Evolutionary conservation across 2,888 invertebrate genomes (phyloP).

Genomic region (Melieria picta): DNA sequence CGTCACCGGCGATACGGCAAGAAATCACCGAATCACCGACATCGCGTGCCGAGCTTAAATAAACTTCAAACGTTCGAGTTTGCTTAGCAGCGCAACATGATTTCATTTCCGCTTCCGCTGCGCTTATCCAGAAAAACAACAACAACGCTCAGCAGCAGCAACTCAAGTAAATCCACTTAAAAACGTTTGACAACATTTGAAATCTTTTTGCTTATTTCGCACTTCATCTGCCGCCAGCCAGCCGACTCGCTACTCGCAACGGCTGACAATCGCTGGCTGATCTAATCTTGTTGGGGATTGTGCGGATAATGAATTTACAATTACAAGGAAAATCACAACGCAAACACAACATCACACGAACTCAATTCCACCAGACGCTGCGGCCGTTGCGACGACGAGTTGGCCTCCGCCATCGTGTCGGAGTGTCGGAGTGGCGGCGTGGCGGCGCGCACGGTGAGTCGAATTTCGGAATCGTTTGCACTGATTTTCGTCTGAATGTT

Average conservation of each 20-base stretch:
- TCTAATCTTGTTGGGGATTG: background rate
- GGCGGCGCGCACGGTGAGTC: too few relatives aligned
- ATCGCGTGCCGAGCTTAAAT: conserved; percentile 4
- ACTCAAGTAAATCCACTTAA: conserved; percentile 12
- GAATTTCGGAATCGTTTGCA: too few relatives aligned
- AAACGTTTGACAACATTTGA: conserved; percentile 5
- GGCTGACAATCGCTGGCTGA: background rate
- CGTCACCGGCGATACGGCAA: background rate
- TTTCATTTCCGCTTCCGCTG: conserved; percentile 24
- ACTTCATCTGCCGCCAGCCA: background rate
- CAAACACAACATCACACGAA: too few relatives aligned
- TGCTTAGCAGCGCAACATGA: conserved; percentile 4
- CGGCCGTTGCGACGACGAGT: too few relatives aligned
- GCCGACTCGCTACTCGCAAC: background rate
- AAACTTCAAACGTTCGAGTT: conserved; percentile 18
- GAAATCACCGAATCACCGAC: background rate
- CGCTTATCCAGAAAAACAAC: background rate
- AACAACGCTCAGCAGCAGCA: background rate
- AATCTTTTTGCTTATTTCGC: background rate
- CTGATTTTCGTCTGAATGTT: too few relatives aligned
- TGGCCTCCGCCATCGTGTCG: too few relatives aligned
- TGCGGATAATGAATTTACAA: conserved; percentile 20
- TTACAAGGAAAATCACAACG: conserved; percentile 4
- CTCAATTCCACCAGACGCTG: too few relatives aligned
- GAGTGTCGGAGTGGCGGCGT: too few relatives aligned